phyloP scores from a whole-genome alignment of 2,888 invertebrate species.

The Sminthurinus aureus region DNA sequence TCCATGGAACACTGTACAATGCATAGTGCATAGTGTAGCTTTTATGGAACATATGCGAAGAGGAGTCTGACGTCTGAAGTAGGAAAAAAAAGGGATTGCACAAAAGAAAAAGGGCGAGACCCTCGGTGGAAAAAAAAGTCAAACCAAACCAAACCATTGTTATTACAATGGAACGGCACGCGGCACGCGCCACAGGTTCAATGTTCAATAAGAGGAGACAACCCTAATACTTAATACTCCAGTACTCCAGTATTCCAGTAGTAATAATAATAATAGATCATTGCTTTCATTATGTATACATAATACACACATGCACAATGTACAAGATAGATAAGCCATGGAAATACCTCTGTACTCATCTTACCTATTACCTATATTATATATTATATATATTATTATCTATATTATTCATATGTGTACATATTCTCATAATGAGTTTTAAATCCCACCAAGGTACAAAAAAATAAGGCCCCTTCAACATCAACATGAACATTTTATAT shows the following conservation, averaged over 20 bases:
- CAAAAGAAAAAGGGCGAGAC: constrained; percentile 38
- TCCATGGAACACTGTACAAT: not conserved
- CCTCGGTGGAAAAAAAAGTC: constrained; percentile 38
- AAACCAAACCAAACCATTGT: constrained; percentile 37
- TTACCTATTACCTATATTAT: constrained; percentile 12
- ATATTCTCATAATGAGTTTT: constrained; percentile 28
- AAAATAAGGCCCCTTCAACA: constrained; percentile 24
- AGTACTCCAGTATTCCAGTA: not conserved
- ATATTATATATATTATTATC: constrained; percentile 24
- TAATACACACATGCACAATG: too few relatives aligned
- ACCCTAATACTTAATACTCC: not conserved
- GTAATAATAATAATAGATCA: not conserved
- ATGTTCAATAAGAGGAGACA: constrained; percentile 38
- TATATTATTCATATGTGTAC: not conserved
- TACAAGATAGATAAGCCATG: not conserved
- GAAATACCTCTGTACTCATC: constrained; percentile 18
- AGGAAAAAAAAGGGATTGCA: not conserved
- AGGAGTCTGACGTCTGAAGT: not conserved
- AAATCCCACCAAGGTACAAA: constrained; percentile 29
- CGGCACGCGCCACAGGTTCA: constrained; percentile 46
- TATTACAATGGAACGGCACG: constrained; percentile 35
- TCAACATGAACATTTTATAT: not conserved
- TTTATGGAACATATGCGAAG: not conserved
- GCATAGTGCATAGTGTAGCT: not conserved
- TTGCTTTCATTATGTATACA: constrained; percentile 9